phyloP scores from a whole-genome alignment of 2,888 invertebrate genomes.

The Athrips mouffetella region DNA sequence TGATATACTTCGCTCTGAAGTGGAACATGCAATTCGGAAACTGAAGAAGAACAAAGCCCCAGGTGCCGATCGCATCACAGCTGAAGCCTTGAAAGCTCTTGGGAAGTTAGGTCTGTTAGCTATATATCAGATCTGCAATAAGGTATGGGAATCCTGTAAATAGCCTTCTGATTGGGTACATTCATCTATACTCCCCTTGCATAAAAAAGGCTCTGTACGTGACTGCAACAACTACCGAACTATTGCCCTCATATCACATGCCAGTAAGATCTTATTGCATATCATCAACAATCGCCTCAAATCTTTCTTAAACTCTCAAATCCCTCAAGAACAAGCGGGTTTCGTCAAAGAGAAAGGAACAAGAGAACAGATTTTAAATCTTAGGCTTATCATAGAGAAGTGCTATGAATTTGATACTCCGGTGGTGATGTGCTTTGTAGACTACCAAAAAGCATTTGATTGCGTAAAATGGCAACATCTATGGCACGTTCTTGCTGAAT shows the following conservation, averaged over 20 bases:
- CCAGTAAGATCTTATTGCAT: slow-evolving; percentile 10
- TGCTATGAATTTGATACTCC: slow-evolving; percentile 18
- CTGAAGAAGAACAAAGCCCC: not conserved
- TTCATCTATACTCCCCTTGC: slow-evolving; percentile 9
- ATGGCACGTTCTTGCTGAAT: slow-evolving; percentile 17
- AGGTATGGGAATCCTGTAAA: not conserved
- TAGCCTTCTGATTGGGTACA: not conserved
- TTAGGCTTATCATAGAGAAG: slow-evolving; percentile 21
- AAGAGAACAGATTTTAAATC: slow-evolving; percentile 20
- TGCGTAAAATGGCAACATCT: slow-evolving; percentile 16
- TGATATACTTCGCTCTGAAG: not conserved
- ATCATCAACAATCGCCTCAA: not conserved
- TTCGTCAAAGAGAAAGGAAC: slow-evolving; percentile 23
- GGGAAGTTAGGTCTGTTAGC: not conserved
- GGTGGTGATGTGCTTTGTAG: slow-evolving; percentile 13
- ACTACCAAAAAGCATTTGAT: slow-evolving; percentile 23
- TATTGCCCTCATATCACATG: slow-evolving; percentile 10
- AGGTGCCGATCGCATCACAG: not conserved
- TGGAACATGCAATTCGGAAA: not conserved
- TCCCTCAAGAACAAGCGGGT: slow-evolving; percentile 23
- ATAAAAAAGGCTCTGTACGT: slow-evolving; percentile 14
- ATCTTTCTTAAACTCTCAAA: slow-evolving; percentile 12
- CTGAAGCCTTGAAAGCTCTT: not conserved
- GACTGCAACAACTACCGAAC: slow-evolving; percentile 14
- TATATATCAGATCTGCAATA: not conserved